Base-by-base conservation (phyloP, 92 coral and sea anemone genomes). In the Pocillopora grandis region DNA sequence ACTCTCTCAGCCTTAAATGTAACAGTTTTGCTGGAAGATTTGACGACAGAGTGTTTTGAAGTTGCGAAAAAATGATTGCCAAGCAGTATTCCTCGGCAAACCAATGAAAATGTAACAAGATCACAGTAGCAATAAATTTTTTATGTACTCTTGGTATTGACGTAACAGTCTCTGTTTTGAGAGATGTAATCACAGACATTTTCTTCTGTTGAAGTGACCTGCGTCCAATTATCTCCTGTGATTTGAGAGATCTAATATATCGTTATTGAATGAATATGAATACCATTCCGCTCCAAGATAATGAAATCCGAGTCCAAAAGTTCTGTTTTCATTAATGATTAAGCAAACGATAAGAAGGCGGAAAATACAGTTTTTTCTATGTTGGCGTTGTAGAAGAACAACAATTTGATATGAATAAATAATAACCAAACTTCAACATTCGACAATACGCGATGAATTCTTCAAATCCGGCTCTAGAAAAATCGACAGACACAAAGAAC, bases 321-420 rank as follows among this genome's bases (percentile, higher is more conserved):
- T n/a, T 82, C 20, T 55, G 31, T 49, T 62, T n/a, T 82, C 78
- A 83, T 73, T 21, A 83, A 74, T 83, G 80, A 83, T 83, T 73
- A 83, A 64, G 58, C 52, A 11, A 16, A 52, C 55, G 86, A 83
- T 83, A 72, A 73, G 80, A 73, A 56, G 12, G 55, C 21, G 76
- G n/a, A 42, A 42, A 42, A 42, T 42, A 42, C 52, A 52, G 9
- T 62, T 83, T 21, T 20, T 31, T 35, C 76, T 58, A 68, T 56
- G 49, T 6, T 27, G 27, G 61, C 58, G 57, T 10, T 16, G 77
- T 20, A n/a, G 72, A 27, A 62, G 63, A 62, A 60, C 15, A 49
- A 74, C 71, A 37, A 12, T 62, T 19, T 62, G 73, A 62, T 31
- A 59, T 81, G 16, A 71, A 83, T 74, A 73, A 73, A 33, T 73